Percentiles rank a stretch among this genome's conserved stretches.
phyloP scores from a whole-genome alignment of 2,113 vertebrate species.

The Zosterops borbonicus region DNA sequence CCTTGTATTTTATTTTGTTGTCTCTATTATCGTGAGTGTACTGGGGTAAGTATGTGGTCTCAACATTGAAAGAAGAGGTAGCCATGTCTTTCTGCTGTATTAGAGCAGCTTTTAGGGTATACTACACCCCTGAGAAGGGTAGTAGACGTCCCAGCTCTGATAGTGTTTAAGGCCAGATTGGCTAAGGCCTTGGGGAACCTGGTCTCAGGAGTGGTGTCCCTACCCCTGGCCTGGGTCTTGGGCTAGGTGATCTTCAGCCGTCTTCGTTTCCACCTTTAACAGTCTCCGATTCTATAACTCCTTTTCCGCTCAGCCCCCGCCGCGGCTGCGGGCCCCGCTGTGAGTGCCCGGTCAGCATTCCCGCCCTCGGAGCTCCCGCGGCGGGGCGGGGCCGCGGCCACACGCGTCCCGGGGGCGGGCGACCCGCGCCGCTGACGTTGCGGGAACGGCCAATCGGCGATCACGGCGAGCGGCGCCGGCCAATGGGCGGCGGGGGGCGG shows the following conservation, averaged over 20 bases:
- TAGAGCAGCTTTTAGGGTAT: neutral
- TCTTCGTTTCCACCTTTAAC: accelerated
- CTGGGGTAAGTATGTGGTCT: neutral
- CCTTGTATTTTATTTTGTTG: slow-evolving; percentile 79
- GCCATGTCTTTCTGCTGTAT: neutral
- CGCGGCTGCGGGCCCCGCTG: neutral
- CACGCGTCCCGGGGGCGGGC: too few species aligned
- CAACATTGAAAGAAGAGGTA: neutral
- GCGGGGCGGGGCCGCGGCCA: too few species aligned
- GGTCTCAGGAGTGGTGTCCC: neutral
- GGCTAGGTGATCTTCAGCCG: accelerated
- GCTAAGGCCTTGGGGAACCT: neutral
- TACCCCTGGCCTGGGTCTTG: accelerated
- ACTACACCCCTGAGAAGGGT: neutral
- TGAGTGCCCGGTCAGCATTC: accelerated
- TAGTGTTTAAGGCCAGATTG: too few species aligned
- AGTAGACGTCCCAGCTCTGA: too few species aligned
- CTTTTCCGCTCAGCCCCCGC: accelerated
- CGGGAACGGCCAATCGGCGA: neutral
- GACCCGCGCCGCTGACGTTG: accelerated
- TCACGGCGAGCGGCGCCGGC: accelerated
- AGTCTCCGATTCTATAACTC: accelerated
- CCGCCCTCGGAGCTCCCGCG: neutral
- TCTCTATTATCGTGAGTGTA: neutral
- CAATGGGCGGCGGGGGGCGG: neutral